Conservation (phyloP, 2,797 vertebrate genomes). For the Numenius phaeopus region DNA sequence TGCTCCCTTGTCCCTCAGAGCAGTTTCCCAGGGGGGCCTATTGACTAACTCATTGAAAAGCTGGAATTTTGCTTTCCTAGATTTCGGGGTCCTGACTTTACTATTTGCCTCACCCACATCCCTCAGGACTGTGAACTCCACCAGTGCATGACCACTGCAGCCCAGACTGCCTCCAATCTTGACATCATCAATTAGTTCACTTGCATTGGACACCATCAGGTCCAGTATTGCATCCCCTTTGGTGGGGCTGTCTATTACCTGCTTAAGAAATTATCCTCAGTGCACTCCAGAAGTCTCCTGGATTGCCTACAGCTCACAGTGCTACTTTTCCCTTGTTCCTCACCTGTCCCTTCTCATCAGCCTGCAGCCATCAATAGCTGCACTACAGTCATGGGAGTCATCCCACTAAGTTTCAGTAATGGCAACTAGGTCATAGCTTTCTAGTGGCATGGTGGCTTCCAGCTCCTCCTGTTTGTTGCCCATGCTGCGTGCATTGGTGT, state of each 20-base stretch:
- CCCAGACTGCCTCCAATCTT: neutral
- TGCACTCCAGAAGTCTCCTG: neutral
- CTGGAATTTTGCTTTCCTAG: neutral
- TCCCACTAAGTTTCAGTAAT: neutral
- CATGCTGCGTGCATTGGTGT: neutral
- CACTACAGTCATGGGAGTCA: neutral
- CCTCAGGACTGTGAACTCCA: neutral
- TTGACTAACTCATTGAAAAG: neutral
- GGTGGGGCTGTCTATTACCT: neutral
- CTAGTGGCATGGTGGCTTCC: neutral
- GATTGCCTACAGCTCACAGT: neutral
- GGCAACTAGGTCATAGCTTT: neutral
- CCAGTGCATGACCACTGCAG: neutral
- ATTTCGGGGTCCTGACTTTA: neutral
- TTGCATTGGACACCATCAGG: neutral
- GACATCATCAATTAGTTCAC: neutral
- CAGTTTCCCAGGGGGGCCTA: neutral
- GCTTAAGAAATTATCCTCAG: neutral
- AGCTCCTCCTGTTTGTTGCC: neutral
- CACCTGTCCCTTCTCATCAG: neutral
- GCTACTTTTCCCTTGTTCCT: neutral
- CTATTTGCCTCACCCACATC: neutral
- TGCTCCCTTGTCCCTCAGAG: neutral
- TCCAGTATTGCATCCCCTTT: neutral
- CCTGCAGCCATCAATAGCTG: neutral